phyloP scores from a whole-genome alignment of 2,113 vertebrate genomes.

The Vireo altiloquus region DNA sequence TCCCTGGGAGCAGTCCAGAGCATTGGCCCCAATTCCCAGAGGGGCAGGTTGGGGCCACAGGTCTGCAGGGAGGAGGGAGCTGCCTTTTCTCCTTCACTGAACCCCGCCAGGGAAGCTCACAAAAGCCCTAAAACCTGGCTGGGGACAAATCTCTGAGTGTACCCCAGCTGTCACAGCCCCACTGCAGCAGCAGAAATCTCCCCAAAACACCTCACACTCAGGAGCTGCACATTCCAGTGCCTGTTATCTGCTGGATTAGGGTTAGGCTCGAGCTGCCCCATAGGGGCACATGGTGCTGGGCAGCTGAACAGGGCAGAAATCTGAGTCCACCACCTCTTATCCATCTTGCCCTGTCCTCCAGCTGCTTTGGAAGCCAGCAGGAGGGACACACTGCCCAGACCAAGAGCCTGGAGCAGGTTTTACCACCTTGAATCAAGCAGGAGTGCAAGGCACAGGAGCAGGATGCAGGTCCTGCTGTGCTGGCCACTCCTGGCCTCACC shows the following conservation, averaged over 20 bases:
- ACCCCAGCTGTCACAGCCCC: background rate
- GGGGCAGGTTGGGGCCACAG: background rate
- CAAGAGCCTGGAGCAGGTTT: background rate
- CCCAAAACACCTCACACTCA: rapidly evolving
- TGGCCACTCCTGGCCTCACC: rapidly evolving
- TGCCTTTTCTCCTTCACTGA: background rate
- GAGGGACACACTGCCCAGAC: background rate
- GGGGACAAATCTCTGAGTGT: background rate
- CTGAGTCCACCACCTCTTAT: rapidly evolving
- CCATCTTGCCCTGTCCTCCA: background rate
- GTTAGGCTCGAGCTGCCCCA: background rate
- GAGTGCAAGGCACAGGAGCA: background rate
- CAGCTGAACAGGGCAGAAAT: background rate
- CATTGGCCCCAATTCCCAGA: background rate
- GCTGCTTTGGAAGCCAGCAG: background rate
- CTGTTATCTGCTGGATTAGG: rapidly evolving
- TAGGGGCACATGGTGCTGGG: rapidly evolving
- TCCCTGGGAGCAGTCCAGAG: background rate
- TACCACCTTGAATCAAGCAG: background rate
- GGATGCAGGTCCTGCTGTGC: background rate
- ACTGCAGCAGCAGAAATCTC: background rate
- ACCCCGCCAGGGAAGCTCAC: rapidly evolving
- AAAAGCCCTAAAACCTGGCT: background rate
- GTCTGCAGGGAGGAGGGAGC: background rate
- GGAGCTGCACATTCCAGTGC: background rate